phyloP scores from a whole-genome alignment of 2,113 vertebrate genomes.

The Bombycilla garrulus region DNA sequence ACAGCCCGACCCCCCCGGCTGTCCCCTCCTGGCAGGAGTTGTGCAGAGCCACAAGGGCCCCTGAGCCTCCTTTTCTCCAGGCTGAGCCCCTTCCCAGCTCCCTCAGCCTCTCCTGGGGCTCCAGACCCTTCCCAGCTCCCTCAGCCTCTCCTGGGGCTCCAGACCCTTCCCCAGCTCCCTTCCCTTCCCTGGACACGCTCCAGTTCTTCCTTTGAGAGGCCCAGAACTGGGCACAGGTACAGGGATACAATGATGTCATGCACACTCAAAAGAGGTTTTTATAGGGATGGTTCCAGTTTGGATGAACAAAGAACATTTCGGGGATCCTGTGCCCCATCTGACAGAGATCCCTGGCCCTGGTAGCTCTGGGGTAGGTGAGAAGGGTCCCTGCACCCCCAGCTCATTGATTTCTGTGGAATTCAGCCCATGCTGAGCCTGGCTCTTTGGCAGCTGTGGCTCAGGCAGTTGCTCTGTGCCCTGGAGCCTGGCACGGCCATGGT shows the following conservation, averaged over 20 bases:
- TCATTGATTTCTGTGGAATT: fast-evolving
- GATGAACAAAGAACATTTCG: neutral
- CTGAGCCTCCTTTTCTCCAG: neutral
- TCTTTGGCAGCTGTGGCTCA: fast-evolving
- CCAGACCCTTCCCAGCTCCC: neutral
- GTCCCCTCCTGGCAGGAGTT: neutral
- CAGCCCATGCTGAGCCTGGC: neutral
- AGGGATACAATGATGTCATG: fast-evolving
- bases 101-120: neutral
- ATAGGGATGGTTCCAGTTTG: neutral
- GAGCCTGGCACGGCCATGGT: fast-evolving
- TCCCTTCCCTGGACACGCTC: fast-evolving
- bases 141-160: neutral
- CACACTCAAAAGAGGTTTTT: neutral
- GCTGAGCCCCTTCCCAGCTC: neutral
- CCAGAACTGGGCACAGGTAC: neutral
- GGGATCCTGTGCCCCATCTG: neutral
- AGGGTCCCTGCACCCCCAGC: neutral
- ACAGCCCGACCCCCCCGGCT: neutral
- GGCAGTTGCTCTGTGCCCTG: neutral
- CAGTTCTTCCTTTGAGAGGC: neutral
- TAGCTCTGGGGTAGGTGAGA: neutral
- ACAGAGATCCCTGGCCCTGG: neutral
- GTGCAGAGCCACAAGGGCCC: neutral
- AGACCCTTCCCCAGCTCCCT: fast-evolving